A percentile compares a stretch with the other conserved stretches of the same genome.
These are phyloP conservation scores for Noturus placidus DNA, from an alignment of 2,113 vertebrate genomes.

Conservation along the genomic window DNA sequence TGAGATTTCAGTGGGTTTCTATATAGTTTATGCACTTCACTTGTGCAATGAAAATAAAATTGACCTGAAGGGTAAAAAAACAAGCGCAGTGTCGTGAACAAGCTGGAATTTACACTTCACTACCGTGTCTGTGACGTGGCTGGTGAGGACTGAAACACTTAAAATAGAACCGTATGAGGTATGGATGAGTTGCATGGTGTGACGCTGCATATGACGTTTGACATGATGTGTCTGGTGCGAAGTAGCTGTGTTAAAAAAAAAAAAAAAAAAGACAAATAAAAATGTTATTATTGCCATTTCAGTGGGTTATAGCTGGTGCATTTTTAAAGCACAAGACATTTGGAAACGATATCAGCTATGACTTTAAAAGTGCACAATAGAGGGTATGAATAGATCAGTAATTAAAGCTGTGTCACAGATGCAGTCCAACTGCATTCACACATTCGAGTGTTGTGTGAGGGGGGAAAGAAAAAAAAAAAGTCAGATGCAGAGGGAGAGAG, in stretches of 20 bases:
- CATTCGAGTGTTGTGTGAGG: background rate
- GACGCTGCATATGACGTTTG: background rate
- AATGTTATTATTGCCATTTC: background rate
- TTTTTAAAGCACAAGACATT: background rate
- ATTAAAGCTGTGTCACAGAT: background rate
- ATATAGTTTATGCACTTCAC: background rate
- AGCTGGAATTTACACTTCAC: background rate
- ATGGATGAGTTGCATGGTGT: background rate
- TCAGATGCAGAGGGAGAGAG: constrained; percentile 24
- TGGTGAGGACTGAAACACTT: background rate
- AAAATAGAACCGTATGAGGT: background rate
- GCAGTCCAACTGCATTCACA: background rate
- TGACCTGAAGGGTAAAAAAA: background rate
- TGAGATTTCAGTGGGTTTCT: background rate
- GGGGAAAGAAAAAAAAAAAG: background rate
- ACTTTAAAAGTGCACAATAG: background rate
- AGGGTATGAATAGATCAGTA: background rate
- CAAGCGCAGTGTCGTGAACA: background rate
- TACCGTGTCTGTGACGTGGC: background rate
- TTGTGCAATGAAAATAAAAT: background rate
- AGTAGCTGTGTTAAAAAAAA: background rate
- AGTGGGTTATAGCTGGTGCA: background rate
- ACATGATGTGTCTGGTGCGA: background rate
- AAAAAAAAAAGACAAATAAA: background rate
- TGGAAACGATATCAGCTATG: background rate